phyloP scores from a whole-genome alignment of 1,140 invertebrate genomes.

The Brachionus plicatilis region DNA sequence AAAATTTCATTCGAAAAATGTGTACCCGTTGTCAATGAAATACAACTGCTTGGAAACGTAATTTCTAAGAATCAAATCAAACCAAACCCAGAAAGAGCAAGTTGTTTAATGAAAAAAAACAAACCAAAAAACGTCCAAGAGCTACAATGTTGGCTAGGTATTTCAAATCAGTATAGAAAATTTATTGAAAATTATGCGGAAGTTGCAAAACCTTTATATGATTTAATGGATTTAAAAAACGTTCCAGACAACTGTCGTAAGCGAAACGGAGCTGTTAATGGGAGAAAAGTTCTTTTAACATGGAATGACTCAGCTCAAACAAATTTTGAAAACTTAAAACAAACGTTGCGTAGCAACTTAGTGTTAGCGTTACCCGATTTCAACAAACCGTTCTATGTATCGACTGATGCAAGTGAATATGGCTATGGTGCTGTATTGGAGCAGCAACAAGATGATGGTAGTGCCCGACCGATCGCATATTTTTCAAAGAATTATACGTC shows the following conservation, averaged over 20 bases:
- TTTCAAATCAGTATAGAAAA: not conserved
- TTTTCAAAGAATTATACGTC: not conserved
- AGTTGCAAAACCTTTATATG: not conserved
- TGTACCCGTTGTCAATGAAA: not conserved
- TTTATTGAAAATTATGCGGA: constrained; percentile 26
- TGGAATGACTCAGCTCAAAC: not conserved
- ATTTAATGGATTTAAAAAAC: not conserved
- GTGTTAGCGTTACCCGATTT: constrained; percentile 45
- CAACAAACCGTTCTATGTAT: constrained; percentile 48
- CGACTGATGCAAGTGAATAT: constrained; percentile 54
- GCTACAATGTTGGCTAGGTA: constrained; percentile 49
- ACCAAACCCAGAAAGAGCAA: not conserved
- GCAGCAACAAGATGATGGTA: constrained; percentile 44
- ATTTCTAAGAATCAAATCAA: constrained; percentile 10
- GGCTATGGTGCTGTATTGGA: constrained; percentile 53
- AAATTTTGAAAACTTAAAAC: not conserved
- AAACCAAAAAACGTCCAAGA: constrained; percentile 47
- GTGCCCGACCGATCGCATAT: not conserved
- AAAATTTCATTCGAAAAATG: constrained; percentile 20
- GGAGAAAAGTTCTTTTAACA: not conserved
- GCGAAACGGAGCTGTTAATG: not conserved
- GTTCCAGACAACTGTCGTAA: not conserved
- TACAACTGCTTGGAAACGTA: not conserved
- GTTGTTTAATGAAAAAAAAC: not conserved
- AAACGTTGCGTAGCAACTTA: not conserved